Conservation (phyloP, 2,888 invertebrate species). For the Polymixis lichenea region DNA sequence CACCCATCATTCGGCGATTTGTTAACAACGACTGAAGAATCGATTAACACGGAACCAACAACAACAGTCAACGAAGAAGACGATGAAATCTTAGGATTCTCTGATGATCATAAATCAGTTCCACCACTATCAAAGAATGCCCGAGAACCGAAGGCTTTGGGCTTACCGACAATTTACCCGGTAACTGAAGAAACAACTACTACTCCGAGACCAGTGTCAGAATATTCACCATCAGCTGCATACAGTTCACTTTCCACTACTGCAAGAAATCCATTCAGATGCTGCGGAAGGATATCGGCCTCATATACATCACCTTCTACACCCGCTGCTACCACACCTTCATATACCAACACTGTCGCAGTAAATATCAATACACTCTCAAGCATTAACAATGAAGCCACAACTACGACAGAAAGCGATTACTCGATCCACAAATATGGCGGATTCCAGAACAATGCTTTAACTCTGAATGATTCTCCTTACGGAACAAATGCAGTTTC, state of each 20-base stretch:
- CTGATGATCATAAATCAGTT: constrained; percentile 90
- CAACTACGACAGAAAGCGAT: constrained; percentile 77
- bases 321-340: constrained; percentile 77
- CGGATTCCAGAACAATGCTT: constrained; percentile 86
- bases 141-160: constrained; percentile 86
- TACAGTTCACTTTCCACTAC: constrained; percentile 74
- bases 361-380: constrained; percentile 75
- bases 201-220: constrained; percentile 71
- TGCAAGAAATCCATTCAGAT: constrained; percentile 81
- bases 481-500: constrained; percentile 87
- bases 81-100: constrained; percentile 94
- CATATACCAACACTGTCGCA: constrained; percentile 87
- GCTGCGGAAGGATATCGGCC: constrained; percentile 86
- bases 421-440: constrained; percentile 81
- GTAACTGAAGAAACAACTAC: constrained; percentile 74
- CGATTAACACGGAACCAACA: constrained; percentile 89
- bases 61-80: constrained; percentile 92
- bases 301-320: constrained; percentile 85
- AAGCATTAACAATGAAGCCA: constrained; percentile 73
- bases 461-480: constrained; percentile 77
- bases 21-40: constrained; percentile 81
- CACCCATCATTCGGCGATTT: constrained; percentile 92
- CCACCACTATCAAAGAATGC: constrained; percentile 70
- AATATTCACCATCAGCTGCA: constrained; percentile 71
- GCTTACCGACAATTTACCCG: constrained; percentile 76